phyloP scores from a whole-genome alignment of 2,888 invertebrate genomes.

The Acleris sparsana region DNA sequence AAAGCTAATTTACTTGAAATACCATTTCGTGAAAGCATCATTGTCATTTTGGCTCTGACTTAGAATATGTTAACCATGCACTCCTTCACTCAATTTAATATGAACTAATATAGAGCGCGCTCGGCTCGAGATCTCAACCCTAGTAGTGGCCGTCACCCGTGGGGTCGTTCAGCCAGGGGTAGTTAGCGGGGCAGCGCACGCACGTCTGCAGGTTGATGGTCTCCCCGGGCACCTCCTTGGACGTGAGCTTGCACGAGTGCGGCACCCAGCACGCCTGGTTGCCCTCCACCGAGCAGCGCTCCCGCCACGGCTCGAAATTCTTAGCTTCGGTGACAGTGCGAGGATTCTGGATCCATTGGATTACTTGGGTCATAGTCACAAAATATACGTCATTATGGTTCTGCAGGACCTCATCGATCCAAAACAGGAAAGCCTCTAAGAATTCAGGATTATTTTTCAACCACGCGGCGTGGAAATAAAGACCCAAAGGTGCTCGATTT shows the following conservation, averaged over 20 bases:
- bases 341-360: constrained; percentile 97
- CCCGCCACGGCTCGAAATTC: constrained; percentile 97
- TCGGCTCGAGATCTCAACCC: constrained; percentile 74
- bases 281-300: constrained; percentile 95
- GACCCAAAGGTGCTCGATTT: constrained; percentile 93
- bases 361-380: constrained; percentile 97
- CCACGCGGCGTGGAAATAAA: constrained; percentile 98
- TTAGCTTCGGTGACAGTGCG: constrained; percentile 92
- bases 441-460: constrained; percentile 96
- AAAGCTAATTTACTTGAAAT: constrained; percentile 51
- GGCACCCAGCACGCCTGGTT: constrained; percentile 93
- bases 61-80: constrained; percentile 70
- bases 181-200: constrained; percentile 96
- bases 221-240: constrained; percentile 96
- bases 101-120: constrained; percentile 72
- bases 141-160: constrained; percentile 95
- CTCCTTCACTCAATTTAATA: constrained; percentile 67
- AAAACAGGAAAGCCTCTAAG: constrained; percentile 95
- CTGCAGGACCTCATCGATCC: constrained; percentile 94
- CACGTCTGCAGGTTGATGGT: constrained; percentile 97
- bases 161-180: constrained; percentile 97
- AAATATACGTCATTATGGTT: constrained; percentile 96
- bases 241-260: constrained; percentile 94
- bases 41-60: constrained; percentile 47
- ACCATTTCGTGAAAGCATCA: constrained; percentile 41